Conservation (phyloP, 2,113 vertebrate genomes). For the Protobothrops flavoviridis region DNA sequence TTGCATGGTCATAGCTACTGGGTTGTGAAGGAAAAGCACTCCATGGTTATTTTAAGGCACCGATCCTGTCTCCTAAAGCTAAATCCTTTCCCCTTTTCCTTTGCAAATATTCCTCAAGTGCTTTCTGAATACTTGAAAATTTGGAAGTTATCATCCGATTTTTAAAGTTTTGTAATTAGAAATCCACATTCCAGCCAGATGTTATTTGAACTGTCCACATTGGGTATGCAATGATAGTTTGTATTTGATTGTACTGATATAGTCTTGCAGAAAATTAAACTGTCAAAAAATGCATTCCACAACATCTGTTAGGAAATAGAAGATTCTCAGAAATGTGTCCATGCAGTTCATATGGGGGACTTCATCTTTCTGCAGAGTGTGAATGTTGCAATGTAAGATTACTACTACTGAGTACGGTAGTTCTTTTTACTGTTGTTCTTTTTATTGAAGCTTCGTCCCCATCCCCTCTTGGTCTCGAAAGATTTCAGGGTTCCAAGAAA, state of each 20-base stretch:
- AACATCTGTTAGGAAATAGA: background rate
- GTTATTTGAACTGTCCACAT: background rate
- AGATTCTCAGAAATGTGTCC: background rate
- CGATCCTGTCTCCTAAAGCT: background rate
- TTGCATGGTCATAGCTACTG: too few species aligned
- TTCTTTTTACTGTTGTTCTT: background rate
- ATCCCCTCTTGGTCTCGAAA: background rate
- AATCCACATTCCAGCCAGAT: background rate
- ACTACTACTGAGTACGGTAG: background rate
- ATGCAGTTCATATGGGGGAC: background rate
- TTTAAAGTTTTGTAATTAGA: background rate
- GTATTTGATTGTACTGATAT: background rate
- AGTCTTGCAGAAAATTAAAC: background rate
- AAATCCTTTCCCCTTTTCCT: background rate
- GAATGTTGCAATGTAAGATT: background rate
- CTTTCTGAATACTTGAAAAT: background rate
- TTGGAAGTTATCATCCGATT: background rate
- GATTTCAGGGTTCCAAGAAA: background rate
- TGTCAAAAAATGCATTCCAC: background rate
- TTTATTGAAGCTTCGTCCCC: background rate
- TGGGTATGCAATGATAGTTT: background rate
- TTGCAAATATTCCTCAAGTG: background rate
- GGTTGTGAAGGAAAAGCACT: background rate
- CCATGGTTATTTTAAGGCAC: background rate
- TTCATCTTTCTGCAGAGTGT: background rate